Percentiles rank a stretch among this genome's conserved stretches.
Conservation (phyloP, 2,113 vertebrate genomes). For the Actinemys pallida region DNA sequence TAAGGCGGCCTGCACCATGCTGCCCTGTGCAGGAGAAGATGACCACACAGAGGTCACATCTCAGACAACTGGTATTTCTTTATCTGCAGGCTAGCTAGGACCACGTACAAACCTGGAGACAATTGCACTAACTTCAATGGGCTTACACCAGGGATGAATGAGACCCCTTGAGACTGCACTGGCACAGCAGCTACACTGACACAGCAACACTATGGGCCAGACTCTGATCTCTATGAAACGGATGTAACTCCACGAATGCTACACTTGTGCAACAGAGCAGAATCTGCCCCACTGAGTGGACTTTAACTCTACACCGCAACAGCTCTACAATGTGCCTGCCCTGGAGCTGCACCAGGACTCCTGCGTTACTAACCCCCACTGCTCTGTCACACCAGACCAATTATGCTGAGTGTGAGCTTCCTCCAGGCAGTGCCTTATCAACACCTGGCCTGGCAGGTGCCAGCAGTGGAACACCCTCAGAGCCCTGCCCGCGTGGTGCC, state of each 20-base stretch:
- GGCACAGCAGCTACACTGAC: neutral
- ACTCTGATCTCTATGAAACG: neutral
- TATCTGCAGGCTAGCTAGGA: too few relatives aligned
- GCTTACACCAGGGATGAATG: neutral
- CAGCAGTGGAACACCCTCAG: neutral
- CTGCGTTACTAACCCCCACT: neutral
- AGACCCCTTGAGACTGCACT: neutral
- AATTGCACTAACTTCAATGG: neutral
- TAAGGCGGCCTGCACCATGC: constrained; percentile 77
- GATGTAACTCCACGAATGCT: neutral
- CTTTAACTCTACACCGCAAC: neutral
- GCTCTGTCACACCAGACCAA: neutral
- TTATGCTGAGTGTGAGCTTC: neutral
- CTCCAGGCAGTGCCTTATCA: neutral
- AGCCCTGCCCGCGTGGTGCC: fast-evolving
- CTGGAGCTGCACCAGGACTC: neutral
- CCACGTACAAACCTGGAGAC: neutral
- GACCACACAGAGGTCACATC: neutral
- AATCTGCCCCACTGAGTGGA: neutral
- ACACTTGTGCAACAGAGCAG: neutral
- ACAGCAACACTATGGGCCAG: neutral
- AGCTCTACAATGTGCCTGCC: too few relatives aligned
- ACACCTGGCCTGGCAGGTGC: neutral
- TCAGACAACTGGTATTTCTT: neutral
- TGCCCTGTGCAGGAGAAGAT: constrained; percentile 72